Evolutionary conservation across 2,888 invertebrate species (phyloP).

Genomic region (Amphipyra berbera): DNA sequence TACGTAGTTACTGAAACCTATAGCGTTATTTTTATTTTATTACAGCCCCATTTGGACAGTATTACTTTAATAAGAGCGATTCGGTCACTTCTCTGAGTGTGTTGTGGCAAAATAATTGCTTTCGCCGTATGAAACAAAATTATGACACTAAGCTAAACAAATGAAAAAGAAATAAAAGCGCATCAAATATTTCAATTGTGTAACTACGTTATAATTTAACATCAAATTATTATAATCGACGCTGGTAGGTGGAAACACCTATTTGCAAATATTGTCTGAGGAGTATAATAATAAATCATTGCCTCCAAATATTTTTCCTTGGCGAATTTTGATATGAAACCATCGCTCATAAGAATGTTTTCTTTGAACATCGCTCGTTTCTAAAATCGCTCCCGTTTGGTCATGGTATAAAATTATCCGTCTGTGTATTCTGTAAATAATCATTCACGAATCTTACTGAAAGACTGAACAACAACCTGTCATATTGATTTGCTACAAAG

Average conservation of each 20-base stretch:
- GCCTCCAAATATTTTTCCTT: conserved; percentile 19
- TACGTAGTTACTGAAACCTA: conserved; percentile 24
- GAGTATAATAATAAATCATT: conserved; percentile 30
- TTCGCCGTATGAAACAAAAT: not conserved
- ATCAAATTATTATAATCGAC: not conserved
- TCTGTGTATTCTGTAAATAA: conserved; percentile 44
- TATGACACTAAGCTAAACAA: conserved; percentile 7
- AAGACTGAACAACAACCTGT: conserved; percentile 46
- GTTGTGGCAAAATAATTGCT: conserved; percentile 12
- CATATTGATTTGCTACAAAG: conserved; percentile 42
- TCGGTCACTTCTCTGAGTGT: conserved; percentile 9
- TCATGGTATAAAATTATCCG: conserved; percentile 43
- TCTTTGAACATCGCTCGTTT: conserved; percentile 27
- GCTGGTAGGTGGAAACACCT: conserved; percentile 10
- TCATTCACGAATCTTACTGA: conserved; percentile 28
- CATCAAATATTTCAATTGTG: no score
- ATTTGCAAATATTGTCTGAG: conserved; percentile 10
- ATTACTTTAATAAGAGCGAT: conserved; percentile 19
- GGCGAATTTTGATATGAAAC: conserved; percentile 15
- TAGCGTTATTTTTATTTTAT: conserved; percentile 41
- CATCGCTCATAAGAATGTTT: conserved; percentile 31
- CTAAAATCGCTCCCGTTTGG: conserved; percentile 38
- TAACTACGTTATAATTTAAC: not conserved
- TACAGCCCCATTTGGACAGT: conserved; percentile 28
- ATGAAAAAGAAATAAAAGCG: not conserved